Conservation (phyloP, 1,140 invertebrate species). For the Drosophila neocordata region DNA sequence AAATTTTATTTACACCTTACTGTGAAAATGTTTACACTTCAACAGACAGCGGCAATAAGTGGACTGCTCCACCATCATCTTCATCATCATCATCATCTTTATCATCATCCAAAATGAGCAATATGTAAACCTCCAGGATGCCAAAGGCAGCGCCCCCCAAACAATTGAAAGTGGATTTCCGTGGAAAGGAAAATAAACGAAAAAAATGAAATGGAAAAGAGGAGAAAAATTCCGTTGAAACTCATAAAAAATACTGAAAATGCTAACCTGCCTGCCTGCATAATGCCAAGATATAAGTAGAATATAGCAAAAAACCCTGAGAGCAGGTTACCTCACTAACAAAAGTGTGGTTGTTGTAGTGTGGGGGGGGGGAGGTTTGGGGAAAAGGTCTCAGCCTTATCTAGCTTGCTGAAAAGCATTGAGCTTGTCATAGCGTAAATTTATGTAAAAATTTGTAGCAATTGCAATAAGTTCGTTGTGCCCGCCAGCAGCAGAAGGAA, state of each 20-base stretch:
- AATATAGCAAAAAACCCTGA: constrained; percentile 28
- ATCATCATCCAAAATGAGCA: constrained; percentile 63
- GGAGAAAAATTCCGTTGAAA: constrained; percentile 27
- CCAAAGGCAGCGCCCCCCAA: constrained; percentile 61
- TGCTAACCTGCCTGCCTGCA: constrained; percentile 61
- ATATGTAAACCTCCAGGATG: constrained; percentile 71
- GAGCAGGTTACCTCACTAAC: no score
- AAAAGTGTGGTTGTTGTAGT: background rate
- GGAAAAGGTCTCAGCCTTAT: background rate
- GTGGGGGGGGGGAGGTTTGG: background rate
- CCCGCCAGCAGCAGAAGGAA: constrained; percentile 24
- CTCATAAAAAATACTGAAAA: constrained; percentile 66
- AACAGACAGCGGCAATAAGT: constrained; percentile 64
- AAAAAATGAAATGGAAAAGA: constrained; percentile 36
- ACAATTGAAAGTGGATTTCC: constrained; percentile 81
- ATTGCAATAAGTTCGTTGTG: constrained; percentile 70
- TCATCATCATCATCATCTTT: background rate
- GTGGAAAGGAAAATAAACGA: constrained; percentile 50
- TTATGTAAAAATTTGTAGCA: constrained; percentile 79
- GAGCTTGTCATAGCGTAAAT: constrained; percentile 65
- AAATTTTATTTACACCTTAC: constrained; percentile 80
- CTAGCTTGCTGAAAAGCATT: constrained; percentile 4
- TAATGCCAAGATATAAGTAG: constrained; percentile 40
- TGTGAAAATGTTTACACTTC: constrained; percentile 79
- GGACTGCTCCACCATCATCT: background rate